Evolutionary conservation across 2,113 vertebrate species (phyloP), one percentile per base, ranked within the genome.

Genomic region (Tamias sibiricus): DNA sequence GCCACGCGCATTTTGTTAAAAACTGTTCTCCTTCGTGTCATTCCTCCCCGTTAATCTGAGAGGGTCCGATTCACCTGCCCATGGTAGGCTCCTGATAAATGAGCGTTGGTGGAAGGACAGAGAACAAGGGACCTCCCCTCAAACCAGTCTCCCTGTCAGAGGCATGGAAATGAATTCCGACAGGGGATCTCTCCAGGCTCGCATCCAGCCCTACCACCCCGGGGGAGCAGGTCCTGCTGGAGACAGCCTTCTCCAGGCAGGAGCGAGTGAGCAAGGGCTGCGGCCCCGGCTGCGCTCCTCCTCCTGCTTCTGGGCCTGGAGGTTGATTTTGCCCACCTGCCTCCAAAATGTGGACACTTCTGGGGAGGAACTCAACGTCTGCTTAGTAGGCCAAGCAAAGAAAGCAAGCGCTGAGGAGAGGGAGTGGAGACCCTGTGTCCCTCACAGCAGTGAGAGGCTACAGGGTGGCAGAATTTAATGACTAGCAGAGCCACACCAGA

Each of bases 351-450:
- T 86, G 17, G 62, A 77, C 20, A n/a, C 79, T 94, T 79, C 66
- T 7, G 0, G 52, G 74, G 86, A 80, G 74, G 54, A 42, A 14
- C 13, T 49, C 17, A 1, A 54, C 17, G 2, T 64, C 68, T 89
- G 90, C 94, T 95, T 87, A 35, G 62, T 6, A 66, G 93, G 77
- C 94, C 71, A 19, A 57, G 80, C 79, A 87, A 26, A 52, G 62
- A 57, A 82, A 82, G 44, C 28, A 44, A n/a, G 89, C 79, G 0
- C 83, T 24, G 35, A 85, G 72, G 68, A 91, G 22, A 32, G 49
- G 42, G 32, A 72, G 57, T 4, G 19, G 71, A 40, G 66, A 12
- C 0, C 19, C 4, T 4, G 4, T 32, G 52, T 40, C 66, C 28
- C 0, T 20, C 30, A 52, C 26, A 30, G 57, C 69, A 64, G 49